These are phyloP conservation scores for Sterna hirundo DNA, from an alignment of 2,113 vertebrate genomes.

Conservation along the genomic window DNA sequence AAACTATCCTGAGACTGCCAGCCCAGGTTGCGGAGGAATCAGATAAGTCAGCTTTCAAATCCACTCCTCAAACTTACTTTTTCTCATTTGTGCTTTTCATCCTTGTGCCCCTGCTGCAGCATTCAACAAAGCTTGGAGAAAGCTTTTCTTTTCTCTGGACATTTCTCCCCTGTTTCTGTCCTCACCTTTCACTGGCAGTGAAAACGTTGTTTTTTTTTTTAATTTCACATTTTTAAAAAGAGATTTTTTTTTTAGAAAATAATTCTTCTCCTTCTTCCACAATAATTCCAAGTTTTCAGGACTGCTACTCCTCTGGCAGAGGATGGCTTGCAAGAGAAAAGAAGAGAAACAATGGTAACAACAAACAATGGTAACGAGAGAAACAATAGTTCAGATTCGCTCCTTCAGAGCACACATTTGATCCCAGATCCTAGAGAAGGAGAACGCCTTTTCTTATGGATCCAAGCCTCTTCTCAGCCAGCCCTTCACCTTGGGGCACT, in stretches of 20 bases:
- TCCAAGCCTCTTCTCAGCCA: not conserved
- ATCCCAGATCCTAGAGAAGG: not conserved
- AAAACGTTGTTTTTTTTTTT: not conserved
- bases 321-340: not conserved
- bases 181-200: not conserved
- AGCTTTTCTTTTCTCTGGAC: not conserved
- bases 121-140: not conserved
- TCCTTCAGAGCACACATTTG: not conserved
- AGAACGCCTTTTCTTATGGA: not conserved
- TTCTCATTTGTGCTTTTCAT: not conserved
- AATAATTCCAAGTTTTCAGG: not conserved
- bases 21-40: not conserved
- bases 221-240: not conserved
- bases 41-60: not conserved
- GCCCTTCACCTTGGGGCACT: not conserved
- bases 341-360: not conserved
- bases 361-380: not conserved
- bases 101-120: not conserved
- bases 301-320: not conserved
- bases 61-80: not conserved
- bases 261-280: not conserved
- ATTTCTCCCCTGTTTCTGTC: not conserved
- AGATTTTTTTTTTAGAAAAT: not conserved
- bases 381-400: not conserved
- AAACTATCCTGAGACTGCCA: not conserved